Conservation (phyloP, 2,888 invertebrate genomes). For the Plagodis dolabraria region DNA sequence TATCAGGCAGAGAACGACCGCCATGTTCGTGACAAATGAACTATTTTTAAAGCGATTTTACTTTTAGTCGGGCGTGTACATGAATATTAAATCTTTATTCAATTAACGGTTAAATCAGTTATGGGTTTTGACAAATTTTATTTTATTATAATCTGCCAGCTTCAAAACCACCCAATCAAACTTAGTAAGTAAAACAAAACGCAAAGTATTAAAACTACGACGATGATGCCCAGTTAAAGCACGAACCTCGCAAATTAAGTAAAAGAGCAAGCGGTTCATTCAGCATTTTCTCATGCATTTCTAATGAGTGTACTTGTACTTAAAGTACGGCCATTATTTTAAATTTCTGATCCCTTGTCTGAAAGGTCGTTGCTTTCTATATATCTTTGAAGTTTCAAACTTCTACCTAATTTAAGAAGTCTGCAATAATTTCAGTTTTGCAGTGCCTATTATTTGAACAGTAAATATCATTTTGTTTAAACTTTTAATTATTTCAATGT, state of each 20-base stretch:
- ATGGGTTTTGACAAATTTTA: too few species aligned
- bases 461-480: too few species aligned
- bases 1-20: too few species aligned
- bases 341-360: conserved; percentile 12
- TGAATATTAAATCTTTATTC: too few species aligned
- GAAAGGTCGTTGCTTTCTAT: conserved; percentile 5
- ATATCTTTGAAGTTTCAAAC: conserved; percentile 6
- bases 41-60: too few species aligned
- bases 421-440: not conserved
- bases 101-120: too few species aligned
- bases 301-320: conserved; percentile 16
- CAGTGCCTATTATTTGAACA: too few species aligned
- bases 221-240: conserved; percentile 6
- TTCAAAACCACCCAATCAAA: not conserved
- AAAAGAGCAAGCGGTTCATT: conserved; percentile 8
- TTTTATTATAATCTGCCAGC: not conserved
- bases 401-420: not conserved
- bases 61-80: too few species aligned
- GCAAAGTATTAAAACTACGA: conserved; percentile 2
- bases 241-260: conserved; percentile 5
- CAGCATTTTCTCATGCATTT: conserved; percentile 22
- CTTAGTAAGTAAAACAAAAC: not conserved
- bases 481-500: too few species aligned
- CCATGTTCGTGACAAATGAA: too few species aligned
- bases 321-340: conserved; percentile 9